phyloP scores from a whole-genome alignment of 2,888 invertebrate genomes.

The Sialis fuliginosa region DNA sequence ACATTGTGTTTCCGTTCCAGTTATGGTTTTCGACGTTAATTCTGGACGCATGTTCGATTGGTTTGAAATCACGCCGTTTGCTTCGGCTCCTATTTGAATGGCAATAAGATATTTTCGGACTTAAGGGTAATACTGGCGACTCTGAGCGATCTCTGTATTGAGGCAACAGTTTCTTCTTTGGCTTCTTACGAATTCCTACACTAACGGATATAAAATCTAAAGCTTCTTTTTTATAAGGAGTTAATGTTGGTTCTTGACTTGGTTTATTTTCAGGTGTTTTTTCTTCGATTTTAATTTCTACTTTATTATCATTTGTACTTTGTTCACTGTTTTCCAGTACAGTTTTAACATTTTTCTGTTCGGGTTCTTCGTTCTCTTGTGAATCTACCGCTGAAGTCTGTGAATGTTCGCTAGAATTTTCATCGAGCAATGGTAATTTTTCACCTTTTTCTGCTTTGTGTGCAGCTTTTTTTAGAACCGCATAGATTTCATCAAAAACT shows the following conservation, averaged over 20 bases:
- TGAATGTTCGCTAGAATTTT: conserved; percentile 53
- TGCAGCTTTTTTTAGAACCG: conserved; percentile 65
- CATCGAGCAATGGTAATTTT: conserved; percentile 52
- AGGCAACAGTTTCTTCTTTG: conserved; percentile 44
- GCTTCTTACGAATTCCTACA: conserved; percentile 48
- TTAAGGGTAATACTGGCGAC: conserved; percentile 47
- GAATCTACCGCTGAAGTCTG: conserved; percentile 52
- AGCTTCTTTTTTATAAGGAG: conserved; percentile 51
- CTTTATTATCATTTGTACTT: neutral
- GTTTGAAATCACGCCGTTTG: conserved; percentile 34
- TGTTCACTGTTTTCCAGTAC: conserved; percentile 5
- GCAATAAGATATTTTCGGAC: conserved; percentile 43
- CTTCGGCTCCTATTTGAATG: conserved; percentile 28
- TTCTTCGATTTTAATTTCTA: conserved; percentile 2
- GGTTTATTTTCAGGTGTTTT: conserved; percentile 11
- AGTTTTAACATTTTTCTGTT: conserved; percentile 21
- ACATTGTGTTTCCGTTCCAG: conserved; percentile 56
- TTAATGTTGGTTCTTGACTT: conserved; percentile 34
- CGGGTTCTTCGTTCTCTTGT: conserved; percentile 25
- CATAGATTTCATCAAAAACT: conserved; percentile 69
- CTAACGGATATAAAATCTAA: conserved; percentile 55
- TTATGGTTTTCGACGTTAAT: conserved; percentile 21
- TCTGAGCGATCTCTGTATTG: conserved; percentile 47
- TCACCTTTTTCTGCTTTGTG: conserved; percentile 69
- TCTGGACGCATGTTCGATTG: conserved; percentile 25